Base-by-base conservation (phyloP, 2,888 invertebrate genomes). In the Candidula unifasciata region DNA sequence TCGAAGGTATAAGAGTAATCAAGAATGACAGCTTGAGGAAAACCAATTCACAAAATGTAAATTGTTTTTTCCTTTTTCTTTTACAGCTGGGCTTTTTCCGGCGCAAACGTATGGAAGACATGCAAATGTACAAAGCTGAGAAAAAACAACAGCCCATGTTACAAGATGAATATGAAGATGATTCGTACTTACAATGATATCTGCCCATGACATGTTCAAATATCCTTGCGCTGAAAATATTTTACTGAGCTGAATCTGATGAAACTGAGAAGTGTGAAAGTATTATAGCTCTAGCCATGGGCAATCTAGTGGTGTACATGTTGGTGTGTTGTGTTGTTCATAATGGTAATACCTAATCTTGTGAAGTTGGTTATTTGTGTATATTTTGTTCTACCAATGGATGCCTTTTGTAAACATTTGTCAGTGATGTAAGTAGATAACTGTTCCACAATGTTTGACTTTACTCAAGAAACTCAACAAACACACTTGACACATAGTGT, bases 1-100 rank as follows among this genome's bases (percentile, higher is more conserved):
- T n/a, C n/a, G n/a, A n/a, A n/a, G n/a, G n/a, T n/a, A n/a, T n/a
- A n/a, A n/a, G n/a, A n/a, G n/a, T n/a, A n/a, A n/a, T n/a, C n/a
- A n/a, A n/a, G n/a, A n/a, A n/a, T n/a, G n/a, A n/a, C n/a, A n/a
- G n/a, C n/a, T n/a, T n/a, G n/a, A n/a, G n/a, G n/a, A n/a, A n/a
- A 44, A 44, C 13, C 13, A 1, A 44, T 10, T 44, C n/a, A 37
- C n/a, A 73, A 54, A 73, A 78, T 60, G 8, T 18, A 24, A 3
- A 2, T 27, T 57, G 33, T 13, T 64, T 64, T 18, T 10, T 80
- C 24, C 33, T 60, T 80, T 89, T 91, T 44, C 27, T 64, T 81
- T 89, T 90, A 35, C 89, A 92, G 92, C 87, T 90, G 87, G 92
- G 92, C 24, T 93, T 93, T 89, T 93, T 93, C 88, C 91, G 91